A percentile compares a stretch with the other conserved stretches of the same genome.
These are phyloP conservation scores for Bubo scandiacus DNA, from an alignment of 2,113 vertebrate species.

Conservation along the genomic window DNA sequence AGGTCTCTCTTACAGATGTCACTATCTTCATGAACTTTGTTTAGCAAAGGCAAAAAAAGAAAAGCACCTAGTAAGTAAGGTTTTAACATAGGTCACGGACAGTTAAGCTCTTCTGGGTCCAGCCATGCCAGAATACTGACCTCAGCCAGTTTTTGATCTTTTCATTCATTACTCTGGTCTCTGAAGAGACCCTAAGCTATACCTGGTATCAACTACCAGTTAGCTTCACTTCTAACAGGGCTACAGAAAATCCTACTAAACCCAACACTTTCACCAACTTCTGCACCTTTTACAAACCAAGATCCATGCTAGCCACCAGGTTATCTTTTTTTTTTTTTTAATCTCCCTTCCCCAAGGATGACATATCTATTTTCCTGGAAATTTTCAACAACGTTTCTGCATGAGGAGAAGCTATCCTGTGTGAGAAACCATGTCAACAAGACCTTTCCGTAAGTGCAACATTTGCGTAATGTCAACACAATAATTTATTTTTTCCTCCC, in stretches of 20 bases:
- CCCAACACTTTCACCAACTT: not conserved
- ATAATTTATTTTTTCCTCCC: constrained; percentile 48
- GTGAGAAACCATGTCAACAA: not conserved
- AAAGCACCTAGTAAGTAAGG: accelerated
- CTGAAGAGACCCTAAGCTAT: not conserved
- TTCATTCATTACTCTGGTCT: not conserved
- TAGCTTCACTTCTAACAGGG: not conserved
- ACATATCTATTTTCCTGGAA: not conserved
- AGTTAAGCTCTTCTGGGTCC: not conserved
- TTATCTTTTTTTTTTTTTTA: not conserved
- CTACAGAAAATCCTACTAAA: not conserved
- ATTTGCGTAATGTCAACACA: not conserved
- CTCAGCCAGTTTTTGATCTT: not conserved
- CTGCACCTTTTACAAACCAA: not conserved
- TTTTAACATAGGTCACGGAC: not conserved
- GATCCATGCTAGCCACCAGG: not conserved
- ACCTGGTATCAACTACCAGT: not conserved
- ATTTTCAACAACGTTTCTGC: not conserved
- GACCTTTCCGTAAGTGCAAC: not conserved
- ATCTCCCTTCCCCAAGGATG: not conserved
- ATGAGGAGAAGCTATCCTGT: not conserved
- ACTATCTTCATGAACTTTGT: not conserved
- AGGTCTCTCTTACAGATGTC: not conserved
- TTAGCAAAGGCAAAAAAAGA: not conserved
- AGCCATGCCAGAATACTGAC: not conserved